These are phyloP conservation scores for Lepidurus arcticus DNA, from an alignment of 1,140 invertebrate genomes.

Conservation along the genomic window DNA sequence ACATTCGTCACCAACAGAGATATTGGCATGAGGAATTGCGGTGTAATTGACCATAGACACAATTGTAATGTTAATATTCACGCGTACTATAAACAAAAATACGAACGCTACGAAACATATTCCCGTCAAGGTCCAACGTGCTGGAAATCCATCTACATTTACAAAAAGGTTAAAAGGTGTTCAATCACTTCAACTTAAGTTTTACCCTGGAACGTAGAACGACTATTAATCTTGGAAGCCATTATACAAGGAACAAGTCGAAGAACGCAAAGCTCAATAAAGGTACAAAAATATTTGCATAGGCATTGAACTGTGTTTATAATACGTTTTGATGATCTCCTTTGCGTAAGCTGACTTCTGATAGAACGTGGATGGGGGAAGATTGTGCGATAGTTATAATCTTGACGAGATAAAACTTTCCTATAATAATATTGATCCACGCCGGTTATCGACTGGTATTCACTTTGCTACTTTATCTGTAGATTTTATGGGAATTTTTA, in stretches of 20 bases:
- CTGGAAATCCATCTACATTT: slow-evolving; percentile 50
- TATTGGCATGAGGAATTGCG: slow-evolving; percentile 34
- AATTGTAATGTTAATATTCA: slow-evolving; percentile 83
- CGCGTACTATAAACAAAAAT: slow-evolving; percentile 78
- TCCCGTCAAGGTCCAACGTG: slow-evolving; percentile 69
- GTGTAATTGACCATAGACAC: slow-evolving; percentile 65
- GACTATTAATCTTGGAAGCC: neutral
- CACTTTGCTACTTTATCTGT: no score
- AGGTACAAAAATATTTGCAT: no score
- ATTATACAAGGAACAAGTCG: neutral
- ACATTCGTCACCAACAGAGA: slow-evolving; percentile 31
- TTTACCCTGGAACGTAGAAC: neutral
- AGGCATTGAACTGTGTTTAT: no score
- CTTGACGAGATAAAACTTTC: no score
- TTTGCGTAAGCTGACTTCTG: no score
- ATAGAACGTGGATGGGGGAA: no score
- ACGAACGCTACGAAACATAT: slow-evolving; percentile 80
- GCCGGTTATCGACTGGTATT: no score
- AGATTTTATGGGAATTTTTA: no score
- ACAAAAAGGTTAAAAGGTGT: neutral
- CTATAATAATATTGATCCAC: no score
- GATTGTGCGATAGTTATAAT: no score
- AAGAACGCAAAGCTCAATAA: no score
- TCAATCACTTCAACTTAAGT: neutral
- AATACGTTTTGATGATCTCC: no score